Conservation (phyloP, 2,797 vertebrate species). For the Pterois miles region DNA sequence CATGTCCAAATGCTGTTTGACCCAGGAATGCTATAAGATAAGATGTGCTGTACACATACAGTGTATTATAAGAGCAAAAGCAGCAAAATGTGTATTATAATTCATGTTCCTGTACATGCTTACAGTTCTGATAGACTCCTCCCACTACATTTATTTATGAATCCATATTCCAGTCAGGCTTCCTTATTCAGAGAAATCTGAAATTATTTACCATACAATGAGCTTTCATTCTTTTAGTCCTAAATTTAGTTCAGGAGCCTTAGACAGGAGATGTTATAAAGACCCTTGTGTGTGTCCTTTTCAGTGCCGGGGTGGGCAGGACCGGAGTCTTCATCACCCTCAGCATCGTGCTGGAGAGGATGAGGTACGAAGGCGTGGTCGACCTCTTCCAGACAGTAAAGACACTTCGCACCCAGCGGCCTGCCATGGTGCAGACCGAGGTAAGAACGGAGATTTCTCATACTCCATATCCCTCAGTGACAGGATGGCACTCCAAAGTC, state of each 20-base stretch:
- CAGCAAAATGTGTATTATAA: not conserved
- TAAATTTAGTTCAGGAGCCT: not conserved
- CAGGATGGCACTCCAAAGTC: slow-evolving; percentile 4
- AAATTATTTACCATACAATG: not conserved
- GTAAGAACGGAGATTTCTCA: slow-evolving; percentile 65
- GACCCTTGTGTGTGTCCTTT: slow-evolving; percentile 8
- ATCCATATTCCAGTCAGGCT: not conserved
- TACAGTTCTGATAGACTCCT: not conserved
- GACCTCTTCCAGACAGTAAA: slow-evolving; percentile 99
- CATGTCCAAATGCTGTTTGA: not conserved
- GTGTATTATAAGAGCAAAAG: not conserved
- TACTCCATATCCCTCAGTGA: not conserved
- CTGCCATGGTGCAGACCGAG: slow-evolving; percentile 98
- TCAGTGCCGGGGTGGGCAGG: slow-evolving; percentile 94
- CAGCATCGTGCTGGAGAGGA: slow-evolving; percentile 96
- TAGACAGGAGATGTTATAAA: not conserved
- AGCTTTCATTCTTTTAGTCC: not conserved
- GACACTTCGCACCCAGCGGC: slow-evolving; percentile 94
- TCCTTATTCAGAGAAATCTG: not conserved
- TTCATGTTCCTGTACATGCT: not conserved
- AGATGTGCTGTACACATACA: too few relatives aligned
- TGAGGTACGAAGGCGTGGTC: slow-evolving; percentile 96
- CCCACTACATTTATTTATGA: not conserved
- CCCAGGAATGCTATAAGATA: not conserved
- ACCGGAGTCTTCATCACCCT: slow-evolving; percentile 96